A percentile compares a stretch with the other conserved stretches of the same genome.
These are phyloP conservation scores for Drosophila ironensis DNA, from an alignment of 1,140 invertebrate species.

Conservation along the genomic window DNA sequence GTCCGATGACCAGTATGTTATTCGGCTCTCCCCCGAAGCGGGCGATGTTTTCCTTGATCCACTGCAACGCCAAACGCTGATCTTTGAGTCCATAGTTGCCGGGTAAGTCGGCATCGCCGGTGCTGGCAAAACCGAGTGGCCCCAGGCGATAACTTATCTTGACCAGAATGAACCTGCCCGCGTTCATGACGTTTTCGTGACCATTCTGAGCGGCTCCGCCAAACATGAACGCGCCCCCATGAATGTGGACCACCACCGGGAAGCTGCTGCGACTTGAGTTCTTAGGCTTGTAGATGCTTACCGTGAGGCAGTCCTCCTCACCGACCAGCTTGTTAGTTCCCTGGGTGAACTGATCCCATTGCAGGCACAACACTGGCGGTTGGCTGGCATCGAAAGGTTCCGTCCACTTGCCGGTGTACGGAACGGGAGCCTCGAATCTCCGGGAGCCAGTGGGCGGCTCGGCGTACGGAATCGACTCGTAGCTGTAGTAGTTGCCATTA, in stretches of 20 bases:
- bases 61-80: constrained; percentile 85
- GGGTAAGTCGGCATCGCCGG: constrained; percentile 83
- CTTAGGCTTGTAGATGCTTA: constrained; percentile 80
- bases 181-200: constrained; percentile 84
- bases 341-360: constrained; percentile 53
- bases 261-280: constrained; percentile 31
- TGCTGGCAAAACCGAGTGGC: constrained; percentile 85
- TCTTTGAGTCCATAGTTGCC: constrained; percentile 87
- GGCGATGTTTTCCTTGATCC: constrained; percentile 85
- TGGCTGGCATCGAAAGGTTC: constrained; percentile 47
- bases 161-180: constrained; percentile 84
- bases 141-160: constrained; percentile 87
- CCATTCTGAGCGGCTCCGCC: constrained; percentile 82
- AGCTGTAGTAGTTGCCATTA: constrained; percentile 81
- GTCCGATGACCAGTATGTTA: constrained; percentile 83
- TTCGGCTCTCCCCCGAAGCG: constrained; percentile 85
- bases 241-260: constrained; percentile 83
- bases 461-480: constrained; percentile 83
- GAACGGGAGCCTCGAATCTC: constrained; percentile 67
- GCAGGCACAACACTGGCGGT: constrained; percentile 38
- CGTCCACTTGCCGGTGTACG: constrained; percentile 30
- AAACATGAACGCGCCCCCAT: constrained; percentile 83
- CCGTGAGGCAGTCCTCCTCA: constrained; percentile 78
- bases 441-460: constrained; percentile 82
- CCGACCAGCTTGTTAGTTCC: constrained; percentile 47